Base-by-base conservation (phyloP, 1,140 invertebrate species). In the Notospermus geniculatus region DNA sequence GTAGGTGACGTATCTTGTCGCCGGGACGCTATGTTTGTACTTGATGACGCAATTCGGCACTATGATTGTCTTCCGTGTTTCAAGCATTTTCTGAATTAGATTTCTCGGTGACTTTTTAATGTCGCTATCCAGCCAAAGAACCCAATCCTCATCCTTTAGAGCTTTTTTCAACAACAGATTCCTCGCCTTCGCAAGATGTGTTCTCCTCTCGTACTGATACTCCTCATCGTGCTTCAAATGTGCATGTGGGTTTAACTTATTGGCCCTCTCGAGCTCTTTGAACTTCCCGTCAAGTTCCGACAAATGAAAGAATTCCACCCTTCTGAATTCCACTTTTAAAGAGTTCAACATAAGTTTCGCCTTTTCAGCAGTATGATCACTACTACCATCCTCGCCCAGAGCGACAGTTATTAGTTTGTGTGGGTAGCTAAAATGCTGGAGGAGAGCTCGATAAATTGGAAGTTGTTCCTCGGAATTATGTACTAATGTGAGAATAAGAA, bases 101-200 rank as follows among this genome's bases (percentile, higher is more conserved):
- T 68, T 39, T 2, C 15, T 19, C 1, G 66, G 63, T n/a, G 55
- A 32, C 17, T 65, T 45, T 28, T 50, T 29, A 13, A 68, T 46
- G 27, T 68, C 66, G 29, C 62, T 62, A 54, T 68, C 66, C 1
- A 65, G 19, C 66, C 66, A 68, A 13, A 68, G 27, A 30, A 65
- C 66, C 45, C 55, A 65, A 13, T 62, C 43, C 22, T 65, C 54
- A 17, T 65, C 46, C 22, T 39, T 5, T 22, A 66, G 30, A n/a
- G 54, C 64, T 5, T 27, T 29, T 11, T 46, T 23, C 30, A 68
- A 53, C 27, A 68, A 45, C 29, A 41, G 32, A 50, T 68, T 68
- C 22, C 66, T 45, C 17, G 53, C 60, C 27, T 46, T 39, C 11
- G 66, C 63, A 25, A 68, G 46, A 39, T 63, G 64, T 2, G 43